phyloP scores from a whole-genome alignment of 1,140 invertebrate species.

The Fopius arisanus region DNA sequence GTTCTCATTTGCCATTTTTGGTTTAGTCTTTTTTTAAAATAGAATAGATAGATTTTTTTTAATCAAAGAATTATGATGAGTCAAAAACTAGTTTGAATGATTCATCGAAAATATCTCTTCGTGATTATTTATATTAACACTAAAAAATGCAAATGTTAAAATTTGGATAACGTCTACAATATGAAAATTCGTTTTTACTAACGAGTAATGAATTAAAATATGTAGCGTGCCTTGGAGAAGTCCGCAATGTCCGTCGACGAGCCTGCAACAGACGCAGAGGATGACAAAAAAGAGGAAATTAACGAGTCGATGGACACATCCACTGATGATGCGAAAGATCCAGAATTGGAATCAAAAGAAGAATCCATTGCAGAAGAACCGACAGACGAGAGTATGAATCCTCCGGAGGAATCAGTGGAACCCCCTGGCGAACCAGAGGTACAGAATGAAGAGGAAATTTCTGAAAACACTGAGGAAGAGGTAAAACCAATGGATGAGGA shows the following conservation, averaged over 20 bases:
- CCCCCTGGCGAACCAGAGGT: slow-evolving; percentile 47
- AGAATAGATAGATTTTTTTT: too few relatives aligned
- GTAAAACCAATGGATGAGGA: slow-evolving; percentile 20
- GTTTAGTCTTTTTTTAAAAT: not conserved
- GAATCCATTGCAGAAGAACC: slow-evolving; percentile 45
- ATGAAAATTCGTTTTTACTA: not conserved
- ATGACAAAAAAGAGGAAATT: slow-evolving; percentile 43
- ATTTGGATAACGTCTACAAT: not conserved
- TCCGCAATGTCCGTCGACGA: slow-evolving; percentile 38
- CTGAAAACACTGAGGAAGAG: not conserved
- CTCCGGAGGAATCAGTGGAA: slow-evolving; percentile 39
- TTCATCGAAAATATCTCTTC: not conserved
- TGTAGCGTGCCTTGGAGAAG: slow-evolving; percentile 49
- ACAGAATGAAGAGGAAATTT: slow-evolving; percentile 32
- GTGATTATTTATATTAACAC: not conserved
- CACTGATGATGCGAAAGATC: slow-evolving; percentile 59
- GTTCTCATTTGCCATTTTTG: slow-evolving; percentile 21
- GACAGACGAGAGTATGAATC: slow-evolving; percentile 50
- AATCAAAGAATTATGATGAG: too few relatives aligned
- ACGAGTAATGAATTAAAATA: slow-evolving; percentile 8
- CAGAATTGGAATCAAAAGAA: slow-evolving; percentile 53
- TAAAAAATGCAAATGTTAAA: not conserved
- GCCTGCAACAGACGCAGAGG: slow-evolving; percentile 27
- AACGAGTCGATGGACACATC: slow-evolving; percentile 56
- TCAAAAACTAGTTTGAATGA: too few relatives aligned